These are phyloP conservation scores for Conus ventricosus DNA, from an alignment of 1,140 invertebrate genomes.

Conservation along the genomic window DNA sequence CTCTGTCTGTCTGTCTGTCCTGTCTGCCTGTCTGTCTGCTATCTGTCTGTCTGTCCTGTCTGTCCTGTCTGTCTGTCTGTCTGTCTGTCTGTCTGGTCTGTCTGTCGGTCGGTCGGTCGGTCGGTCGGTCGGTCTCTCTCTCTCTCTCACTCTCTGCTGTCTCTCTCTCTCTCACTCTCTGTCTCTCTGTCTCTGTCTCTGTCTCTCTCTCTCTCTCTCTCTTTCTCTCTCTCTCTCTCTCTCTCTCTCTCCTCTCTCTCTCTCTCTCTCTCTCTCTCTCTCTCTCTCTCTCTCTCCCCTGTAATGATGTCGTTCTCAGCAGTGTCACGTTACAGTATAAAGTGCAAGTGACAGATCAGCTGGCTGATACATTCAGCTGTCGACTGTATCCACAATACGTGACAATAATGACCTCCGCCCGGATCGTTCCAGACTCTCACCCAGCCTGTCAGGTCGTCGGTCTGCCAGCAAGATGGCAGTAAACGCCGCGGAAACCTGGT, in stretches of 20 bases:
- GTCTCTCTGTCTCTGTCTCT: not conserved
- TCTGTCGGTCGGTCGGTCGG: too few species aligned
- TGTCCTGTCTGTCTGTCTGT: not conserved
- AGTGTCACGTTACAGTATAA: too few species aligned
- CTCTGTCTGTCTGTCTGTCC: not conserved
- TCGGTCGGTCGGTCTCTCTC: not conserved
- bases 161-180: not conserved
- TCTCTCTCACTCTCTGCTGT: not conserved
- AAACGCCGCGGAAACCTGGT: too few species aligned
- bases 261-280: not conserved
- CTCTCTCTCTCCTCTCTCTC: not conserved
- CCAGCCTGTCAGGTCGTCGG: too few species aligned
- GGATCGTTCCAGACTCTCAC: too few species aligned
- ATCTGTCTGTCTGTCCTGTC: not conserved
- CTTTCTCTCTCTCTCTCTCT: not conserved
- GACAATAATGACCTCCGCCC: too few species aligned
- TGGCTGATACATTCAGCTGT: too few species aligned
- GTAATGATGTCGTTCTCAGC: too few species aligned
- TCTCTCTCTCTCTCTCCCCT: not conserved
- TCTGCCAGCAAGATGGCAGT: too few species aligned
- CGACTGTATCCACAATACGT: too few species aligned
- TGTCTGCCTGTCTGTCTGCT: not conserved
- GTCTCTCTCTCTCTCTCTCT: not conserved
- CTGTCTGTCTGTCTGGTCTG: not conserved
- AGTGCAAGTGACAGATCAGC: too few species aligned